A percentile compares a stretch with the other conserved stretches of the same genome.
phyloP scores from a whole-genome alignment of 2,888 invertebrate species.

The Cataglyphis albicans region DNA sequence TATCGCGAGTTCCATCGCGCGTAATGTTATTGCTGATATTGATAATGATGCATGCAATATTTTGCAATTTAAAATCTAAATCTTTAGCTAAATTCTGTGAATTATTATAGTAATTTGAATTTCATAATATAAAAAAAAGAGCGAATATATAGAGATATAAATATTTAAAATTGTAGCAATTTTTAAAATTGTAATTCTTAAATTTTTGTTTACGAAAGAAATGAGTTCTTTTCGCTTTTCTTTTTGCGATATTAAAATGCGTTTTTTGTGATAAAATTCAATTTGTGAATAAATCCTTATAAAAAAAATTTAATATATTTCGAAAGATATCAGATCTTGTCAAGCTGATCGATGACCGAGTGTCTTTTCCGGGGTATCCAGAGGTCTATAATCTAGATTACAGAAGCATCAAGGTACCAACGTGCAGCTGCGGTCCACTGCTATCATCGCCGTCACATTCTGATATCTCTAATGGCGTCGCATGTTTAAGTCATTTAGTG shows the following conservation, averaged over 20 bases:
- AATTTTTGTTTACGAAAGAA: background rate
- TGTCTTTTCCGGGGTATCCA: slow-evolving; percentile 10
- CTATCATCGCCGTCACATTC: slow-evolving; percentile 14
- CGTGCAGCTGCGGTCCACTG: slow-evolving; percentile 18
- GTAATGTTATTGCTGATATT: background rate
- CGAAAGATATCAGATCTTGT: slow-evolving; percentile 11
- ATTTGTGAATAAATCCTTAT: slow-evolving; percentile 14
- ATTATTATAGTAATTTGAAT: background rate
- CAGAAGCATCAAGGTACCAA: slow-evolving; percentile 2
- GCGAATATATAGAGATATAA: background rate
- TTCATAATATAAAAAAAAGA: background rate
- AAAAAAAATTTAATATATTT: slow-evolving; percentile 45
- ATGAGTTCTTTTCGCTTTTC: background rate
- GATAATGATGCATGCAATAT: background rate
- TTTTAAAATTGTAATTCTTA: background rate
- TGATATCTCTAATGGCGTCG: slow-evolving; percentile 63
- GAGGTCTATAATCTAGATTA: slow-evolving; percentile 36
- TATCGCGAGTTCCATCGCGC: background rate
- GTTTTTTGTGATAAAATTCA: slow-evolving; percentile 5
- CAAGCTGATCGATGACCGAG: slow-evolving; percentile 36
- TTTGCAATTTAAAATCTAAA: background rate
- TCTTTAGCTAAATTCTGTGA: background rate
- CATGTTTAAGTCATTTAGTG: slow-evolving; percentile 73
- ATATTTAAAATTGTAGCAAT: background rate
- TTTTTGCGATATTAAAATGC: background rate